Percentiles rank a stretch among this genome's conserved stretches.
Conservation (phyloP, 2,113 vertebrate species). For the Neolamprologus modestus region DNA sequence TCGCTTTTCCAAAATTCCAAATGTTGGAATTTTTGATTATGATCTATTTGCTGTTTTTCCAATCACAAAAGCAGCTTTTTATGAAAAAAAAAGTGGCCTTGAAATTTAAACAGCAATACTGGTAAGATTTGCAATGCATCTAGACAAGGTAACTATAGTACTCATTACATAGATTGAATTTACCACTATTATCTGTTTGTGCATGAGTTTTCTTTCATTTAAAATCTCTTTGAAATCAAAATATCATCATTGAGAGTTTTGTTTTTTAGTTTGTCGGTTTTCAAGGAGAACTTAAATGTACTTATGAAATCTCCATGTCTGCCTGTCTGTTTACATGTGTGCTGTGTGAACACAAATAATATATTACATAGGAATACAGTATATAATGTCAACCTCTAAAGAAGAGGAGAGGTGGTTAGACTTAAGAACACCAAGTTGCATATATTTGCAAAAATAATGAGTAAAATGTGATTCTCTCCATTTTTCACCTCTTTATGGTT, state of each 20-base stretch:
- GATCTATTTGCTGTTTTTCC: not conserved
- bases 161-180: not conserved
- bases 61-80: not conserved
- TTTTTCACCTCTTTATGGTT: not conserved
- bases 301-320: not conserved
- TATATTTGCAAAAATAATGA: conserved; percentile 23
- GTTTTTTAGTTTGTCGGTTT: not conserved
- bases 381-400: not conserved
- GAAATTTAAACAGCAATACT: not conserved
- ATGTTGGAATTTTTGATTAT: not conserved
- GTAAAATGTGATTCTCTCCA: not conserved
- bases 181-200: not conserved
- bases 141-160: not conserved
- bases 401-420: not conserved
- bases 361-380: not conserved
- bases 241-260: not conserved
- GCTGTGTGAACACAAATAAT: not conserved
- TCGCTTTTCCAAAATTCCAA: not conserved
- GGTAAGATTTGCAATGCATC: not conserved
- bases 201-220: not conserved
- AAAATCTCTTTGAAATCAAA: not conserved
- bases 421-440: not conserved
- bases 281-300: not conserved
- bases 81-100: not conserved
- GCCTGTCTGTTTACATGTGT: not conserved